Percentiles rank a stretch among this genome's conserved stretches.
phyloP scores from a whole-genome alignment of 2,113 vertebrate species.

The Cheilinus undulatus region DNA sequence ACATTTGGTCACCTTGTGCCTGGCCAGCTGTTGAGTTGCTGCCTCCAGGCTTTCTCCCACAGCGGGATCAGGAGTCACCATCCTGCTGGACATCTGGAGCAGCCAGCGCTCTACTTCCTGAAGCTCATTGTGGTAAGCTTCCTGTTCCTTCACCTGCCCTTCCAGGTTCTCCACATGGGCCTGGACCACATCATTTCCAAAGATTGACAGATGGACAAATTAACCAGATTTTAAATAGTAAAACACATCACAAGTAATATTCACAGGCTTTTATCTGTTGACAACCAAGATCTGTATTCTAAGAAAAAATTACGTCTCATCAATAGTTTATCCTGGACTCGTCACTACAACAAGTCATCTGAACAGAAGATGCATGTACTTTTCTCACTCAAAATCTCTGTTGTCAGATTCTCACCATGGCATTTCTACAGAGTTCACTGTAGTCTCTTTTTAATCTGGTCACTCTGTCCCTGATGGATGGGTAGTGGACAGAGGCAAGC shows the following conservation, averaged over 20 bases:
- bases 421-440: conserved; percentile 84
- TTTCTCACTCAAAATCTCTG: neutral
- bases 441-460: conserved; percentile 88
- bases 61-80: conserved; percentile 91
- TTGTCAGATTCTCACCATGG: conserved; percentile 81
- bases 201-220: conserved; percentile 1
- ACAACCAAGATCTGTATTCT: no score
- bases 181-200: conserved; percentile 72
- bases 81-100: conserved; percentile 94
- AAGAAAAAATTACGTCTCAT: no score
- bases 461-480: conserved; percentile 86
- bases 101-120: conserved; percentile 97
- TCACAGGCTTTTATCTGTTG: no score
- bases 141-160: conserved; percentile 91
- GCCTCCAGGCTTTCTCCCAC: conserved; percentile 88
- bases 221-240: neutral
- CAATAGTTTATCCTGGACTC: no score
- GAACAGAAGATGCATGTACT: neutral
- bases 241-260: no score
- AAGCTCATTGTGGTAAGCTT: conserved; percentile 91
- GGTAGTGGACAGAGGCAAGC: conserved; percentile 86
- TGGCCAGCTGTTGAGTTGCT: conserved; percentile 94
- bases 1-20: conserved; percentile 89
- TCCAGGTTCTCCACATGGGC: conserved; percentile 86
- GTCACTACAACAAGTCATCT: neutral